Base-by-base conservation (phyloP, 1,140 invertebrate genomes). In the Cataglyphis hispanica region DNA sequence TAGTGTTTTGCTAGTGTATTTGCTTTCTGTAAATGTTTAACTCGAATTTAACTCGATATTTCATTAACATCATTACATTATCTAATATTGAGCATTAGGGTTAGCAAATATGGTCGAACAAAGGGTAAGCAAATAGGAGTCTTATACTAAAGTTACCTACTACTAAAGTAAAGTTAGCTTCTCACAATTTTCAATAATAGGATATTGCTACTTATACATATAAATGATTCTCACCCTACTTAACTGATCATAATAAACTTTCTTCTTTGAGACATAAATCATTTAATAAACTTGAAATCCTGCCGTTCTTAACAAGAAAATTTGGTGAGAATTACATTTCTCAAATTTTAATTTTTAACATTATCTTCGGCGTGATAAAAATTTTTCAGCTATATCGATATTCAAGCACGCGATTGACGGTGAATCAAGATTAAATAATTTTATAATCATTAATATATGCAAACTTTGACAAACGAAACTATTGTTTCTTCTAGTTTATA, bases 31-130 rank as follows among this genome's bases (percentile, higher is more conserved):
- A 81, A 81, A 74, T 83, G 69, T 83, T 83, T 83, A 83, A 83
- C 77, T 58, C 37, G 27, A 83, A 56, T 83, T 83, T 83, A 83
- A 83, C 77, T 58, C 37, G 27, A 83, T 72, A 83, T 53, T 83
- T 83, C 78, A 72, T 83, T 83, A 83, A 83, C 50, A 13, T n/a
- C n/a, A n/a, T n/a, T n/a, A n/a, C 46, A 40, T n/a, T 16, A 43
- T 60, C 27, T 74, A 83, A 83, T 74, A 83, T 74, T 70, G 78
- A 81, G 70, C 78, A 81, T 70, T 74, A 37, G 13, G 53, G 78
- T 81, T 60, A 37, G 67, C 53, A 83, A 83, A 83, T 83, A 83
- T 37, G n/a, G 25, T 60, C 50, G 67, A 67, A 83, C 53, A 83
- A 83, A 83, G 67, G 78, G 78, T 60, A 46, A 60, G 66, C 53